Conservation (phyloP, 1,140 invertebrate genomes). For the Macrobrachium nipponense region DNA sequence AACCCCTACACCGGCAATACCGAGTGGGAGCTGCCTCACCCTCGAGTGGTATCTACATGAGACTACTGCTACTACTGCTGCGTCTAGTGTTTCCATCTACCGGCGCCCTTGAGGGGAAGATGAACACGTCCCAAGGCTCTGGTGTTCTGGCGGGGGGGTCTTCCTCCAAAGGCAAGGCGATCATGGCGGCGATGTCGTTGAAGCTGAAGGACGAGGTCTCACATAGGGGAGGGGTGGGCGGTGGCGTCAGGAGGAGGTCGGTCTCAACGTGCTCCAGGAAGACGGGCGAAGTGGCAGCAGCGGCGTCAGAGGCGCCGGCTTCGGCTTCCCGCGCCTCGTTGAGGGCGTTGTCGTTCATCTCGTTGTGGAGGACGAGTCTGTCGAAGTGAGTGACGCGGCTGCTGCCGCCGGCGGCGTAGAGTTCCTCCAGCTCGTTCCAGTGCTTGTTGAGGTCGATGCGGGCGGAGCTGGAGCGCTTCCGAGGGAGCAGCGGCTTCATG, state of each 20-base stretch:
- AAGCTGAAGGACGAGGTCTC: not conserved
- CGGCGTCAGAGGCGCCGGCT: not conserved
- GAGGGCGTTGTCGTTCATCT: conserved; percentile 50
- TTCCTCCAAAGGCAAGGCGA: conserved; percentile 11
- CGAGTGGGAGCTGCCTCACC: not conserved
- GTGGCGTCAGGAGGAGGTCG: conserved; percentile 33
- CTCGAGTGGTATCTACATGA: not conserved
- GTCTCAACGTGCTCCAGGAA: not conserved
- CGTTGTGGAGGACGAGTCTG: conserved; percentile 36
- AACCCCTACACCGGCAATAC: too few relatives aligned
- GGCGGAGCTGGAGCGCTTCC: conserved; percentile 47
- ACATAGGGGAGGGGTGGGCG: conserved; percentile 9
- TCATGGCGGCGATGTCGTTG: not conserved
- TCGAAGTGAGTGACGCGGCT: conserved; percentile 34
- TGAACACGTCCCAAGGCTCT: conserved; percentile 47
- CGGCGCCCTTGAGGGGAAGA: conserved; percentile 10
- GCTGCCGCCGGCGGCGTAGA: conserved; percentile 18
- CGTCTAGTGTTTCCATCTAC: too few relatives aligned
- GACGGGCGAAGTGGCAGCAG: not conserved
- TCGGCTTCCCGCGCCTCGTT: conserved; percentile 42
- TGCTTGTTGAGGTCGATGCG: conserved; percentile 50
- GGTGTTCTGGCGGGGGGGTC: conserved; percentile 21
- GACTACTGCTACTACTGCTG: not conserved
- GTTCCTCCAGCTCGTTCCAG: conserved; percentile 55
- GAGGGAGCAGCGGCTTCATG: conserved; percentile 51